Base-by-base conservation (phyloP, 2,797 vertebrate genomes). In the Smutsia temminckii region DNA sequence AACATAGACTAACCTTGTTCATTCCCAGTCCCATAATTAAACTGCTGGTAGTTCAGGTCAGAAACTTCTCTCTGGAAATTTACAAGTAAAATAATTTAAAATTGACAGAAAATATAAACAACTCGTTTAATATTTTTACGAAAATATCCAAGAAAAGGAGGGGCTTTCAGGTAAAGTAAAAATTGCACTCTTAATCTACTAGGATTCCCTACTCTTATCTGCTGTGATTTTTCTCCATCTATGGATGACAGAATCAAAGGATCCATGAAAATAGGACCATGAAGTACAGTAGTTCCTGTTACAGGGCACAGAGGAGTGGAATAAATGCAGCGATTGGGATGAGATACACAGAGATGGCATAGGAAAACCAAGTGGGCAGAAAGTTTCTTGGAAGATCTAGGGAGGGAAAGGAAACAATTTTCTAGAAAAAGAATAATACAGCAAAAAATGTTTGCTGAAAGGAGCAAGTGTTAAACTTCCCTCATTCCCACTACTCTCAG, bases 1-100 rank as follows among this genome's bases (percentile, higher is more conserved):
- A 94, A 89, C 89, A 91, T 55, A 94, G 83, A 72, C 55, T 86
- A 95, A 89, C 71, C 25, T 91, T 92, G 74, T 86, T 91, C 86
- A 87, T 95, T 95, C 74, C 21, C 53, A 75, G 34, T 91, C 64
- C 59, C 66, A 85, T 69, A 93, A 94, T 94, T 95, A 96, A 97
- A 97, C 23, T 95, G 29, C 83, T 95, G 72, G 71, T 95, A 94
- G 83, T 87, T 96, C 55, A 93, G 79, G 59, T 89, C 85, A 95
- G 74, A 86, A 92, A 46, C 46, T 91, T 95, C 74, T 91, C 40
- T 95, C 42, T 93, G 71, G 69, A 96, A 94, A 95, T 92, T 74
- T 94, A 40, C 94, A n/a, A 94, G 49, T 63, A 95, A 96, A 93
- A 91, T 94, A 92, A 91, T 91, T 90, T 85, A 51, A 94, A 94